A percentile compares a stretch with the other conserved stretches of the same genome.
Conservation (phyloP, 2,888 invertebrate species). For the Coelinius sp. region DNA sequence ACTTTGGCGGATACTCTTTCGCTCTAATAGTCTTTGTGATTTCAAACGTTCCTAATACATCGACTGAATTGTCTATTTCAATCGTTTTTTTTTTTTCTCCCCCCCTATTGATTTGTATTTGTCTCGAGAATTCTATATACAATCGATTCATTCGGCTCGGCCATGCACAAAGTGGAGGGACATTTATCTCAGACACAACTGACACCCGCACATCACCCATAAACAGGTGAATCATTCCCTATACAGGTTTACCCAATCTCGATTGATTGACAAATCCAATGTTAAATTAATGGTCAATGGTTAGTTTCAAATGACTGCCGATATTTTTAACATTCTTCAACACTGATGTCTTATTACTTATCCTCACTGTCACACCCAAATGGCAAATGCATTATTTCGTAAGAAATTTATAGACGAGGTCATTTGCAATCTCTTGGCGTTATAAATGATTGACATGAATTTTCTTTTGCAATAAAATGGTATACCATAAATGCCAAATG, state of each 20-base stretch:
- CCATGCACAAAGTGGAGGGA: background rate
- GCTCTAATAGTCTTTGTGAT: constrained; percentile 13
- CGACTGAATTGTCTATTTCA: constrained; percentile 35
- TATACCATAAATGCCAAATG: too few species aligned
- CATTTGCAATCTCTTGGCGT: background rate
- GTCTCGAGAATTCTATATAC: background rate
- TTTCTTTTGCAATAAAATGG: background rate
- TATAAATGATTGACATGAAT: constrained; percentile 11
- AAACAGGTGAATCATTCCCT: constrained; percentile 16
- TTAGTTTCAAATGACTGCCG: constrained; percentile 7
- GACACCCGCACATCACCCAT: constrained; percentile 27
- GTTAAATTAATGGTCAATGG: constrained; percentile 10
- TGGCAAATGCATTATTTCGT: background rate
- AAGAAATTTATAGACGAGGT: background rate
- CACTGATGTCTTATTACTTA: constrained; percentile 22
- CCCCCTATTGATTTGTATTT: too few species aligned
- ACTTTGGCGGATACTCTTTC: constrained; percentile 1
- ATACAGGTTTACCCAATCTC: background rate
- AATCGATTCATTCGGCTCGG: constrained; percentile 1
- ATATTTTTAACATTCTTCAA: background rate
- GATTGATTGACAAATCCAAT: constrained; percentile 16
- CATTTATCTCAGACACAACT: constrained; percentile 1
- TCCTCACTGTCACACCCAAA: constrained; percentile 11
- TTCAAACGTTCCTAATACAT: constrained; percentile 50
- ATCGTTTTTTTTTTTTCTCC: background rate